Evolutionary conservation across 2,888 invertebrate genomes (phyloP).

Genomic region (Dendrolimus houi): DNA sequence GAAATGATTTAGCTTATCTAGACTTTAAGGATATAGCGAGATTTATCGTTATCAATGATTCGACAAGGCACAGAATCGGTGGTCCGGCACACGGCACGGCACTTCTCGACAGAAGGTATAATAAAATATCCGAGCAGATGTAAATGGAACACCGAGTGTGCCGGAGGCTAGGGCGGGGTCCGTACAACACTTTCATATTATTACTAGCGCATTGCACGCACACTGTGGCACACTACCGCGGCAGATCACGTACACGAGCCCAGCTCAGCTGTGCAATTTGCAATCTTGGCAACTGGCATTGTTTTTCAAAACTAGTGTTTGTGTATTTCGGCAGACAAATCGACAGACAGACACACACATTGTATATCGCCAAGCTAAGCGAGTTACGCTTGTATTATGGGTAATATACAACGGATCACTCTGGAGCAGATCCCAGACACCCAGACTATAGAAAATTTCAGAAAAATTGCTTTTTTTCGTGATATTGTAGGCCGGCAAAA

Average conservation of each 20-base stretch:
- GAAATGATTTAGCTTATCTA: not conserved
- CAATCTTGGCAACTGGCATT: too few relatives aligned
- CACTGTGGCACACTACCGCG: conserved; percentile 34
- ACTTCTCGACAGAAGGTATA: conserved; percentile 59
- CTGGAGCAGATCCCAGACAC: too few relatives aligned
- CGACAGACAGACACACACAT: too few relatives aligned
- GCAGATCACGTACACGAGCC: conserved; percentile 22
- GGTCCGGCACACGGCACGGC: conserved; percentile 17
- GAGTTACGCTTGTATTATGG: too few relatives aligned
- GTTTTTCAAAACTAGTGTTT: too few relatives aligned
- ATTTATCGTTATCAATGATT: conserved; percentile 29
- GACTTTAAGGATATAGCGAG: conserved; percentile 20
- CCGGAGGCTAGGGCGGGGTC: conserved; percentile 73
- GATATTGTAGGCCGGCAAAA: too few relatives aligned
- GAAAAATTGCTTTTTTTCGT: too few relatives aligned
- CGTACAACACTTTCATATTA: conserved; percentile 75
- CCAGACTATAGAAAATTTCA: too few relatives aligned
- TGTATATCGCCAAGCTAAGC: too few relatives aligned
- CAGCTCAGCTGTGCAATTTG: not conserved
- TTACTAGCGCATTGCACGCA: conserved; percentile 59
- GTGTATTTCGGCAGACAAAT: too few relatives aligned
- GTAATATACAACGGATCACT: too few relatives aligned
- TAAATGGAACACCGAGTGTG: conserved; percentile 65
- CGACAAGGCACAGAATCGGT: conserved; percentile 21
- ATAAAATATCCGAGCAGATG: conserved; percentile 72